Conservation (phyloP, 2,113 vertebrate species). For the Melanerpes aurifrons region DNA sequence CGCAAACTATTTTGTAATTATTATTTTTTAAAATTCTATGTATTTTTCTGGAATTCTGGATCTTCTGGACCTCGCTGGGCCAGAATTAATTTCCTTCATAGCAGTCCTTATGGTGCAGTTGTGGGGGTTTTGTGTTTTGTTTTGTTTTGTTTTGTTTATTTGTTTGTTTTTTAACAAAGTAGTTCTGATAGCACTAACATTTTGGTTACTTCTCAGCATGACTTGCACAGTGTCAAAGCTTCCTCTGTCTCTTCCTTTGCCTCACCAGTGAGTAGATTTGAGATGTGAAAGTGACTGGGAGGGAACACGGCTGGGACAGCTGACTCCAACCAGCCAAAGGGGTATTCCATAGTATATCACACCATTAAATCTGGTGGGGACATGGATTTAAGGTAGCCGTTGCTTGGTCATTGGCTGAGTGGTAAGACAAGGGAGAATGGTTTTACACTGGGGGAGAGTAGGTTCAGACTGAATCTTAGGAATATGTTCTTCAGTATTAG, state of each 20-base stretch:
- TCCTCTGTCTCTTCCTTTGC: background rate
- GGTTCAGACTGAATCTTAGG: too few relatives aligned
- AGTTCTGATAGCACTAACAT: background rate
- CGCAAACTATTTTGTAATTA: background rate
- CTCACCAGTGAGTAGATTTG: background rate
- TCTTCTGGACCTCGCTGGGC: background rate
- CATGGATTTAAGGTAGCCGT: background rate
- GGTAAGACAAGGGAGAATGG: too few relatives aligned
- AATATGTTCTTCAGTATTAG: too few relatives aligned
- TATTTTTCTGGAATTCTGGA: background rate
- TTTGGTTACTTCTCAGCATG: background rate
- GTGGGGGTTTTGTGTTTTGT: too few relatives aligned
- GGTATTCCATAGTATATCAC: background rate
- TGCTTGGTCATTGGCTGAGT: background rate
- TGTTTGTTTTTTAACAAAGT: background rate
- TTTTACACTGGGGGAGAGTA: too few relatives aligned
- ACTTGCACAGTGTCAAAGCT: background rate
- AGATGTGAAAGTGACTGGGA: too few relatives aligned
- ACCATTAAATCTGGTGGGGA: background rate
- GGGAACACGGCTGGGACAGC: background rate
- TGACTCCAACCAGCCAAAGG: background rate
- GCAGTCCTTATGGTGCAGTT: background rate
- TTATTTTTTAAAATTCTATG: background rate
- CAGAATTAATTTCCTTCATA: background rate
- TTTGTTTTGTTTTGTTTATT: background rate